These are phyloP conservation scores for Thomomys bottae DNA, from an alignment of 2,113 vertebrate species.

Conservation along the genomic window DNA sequence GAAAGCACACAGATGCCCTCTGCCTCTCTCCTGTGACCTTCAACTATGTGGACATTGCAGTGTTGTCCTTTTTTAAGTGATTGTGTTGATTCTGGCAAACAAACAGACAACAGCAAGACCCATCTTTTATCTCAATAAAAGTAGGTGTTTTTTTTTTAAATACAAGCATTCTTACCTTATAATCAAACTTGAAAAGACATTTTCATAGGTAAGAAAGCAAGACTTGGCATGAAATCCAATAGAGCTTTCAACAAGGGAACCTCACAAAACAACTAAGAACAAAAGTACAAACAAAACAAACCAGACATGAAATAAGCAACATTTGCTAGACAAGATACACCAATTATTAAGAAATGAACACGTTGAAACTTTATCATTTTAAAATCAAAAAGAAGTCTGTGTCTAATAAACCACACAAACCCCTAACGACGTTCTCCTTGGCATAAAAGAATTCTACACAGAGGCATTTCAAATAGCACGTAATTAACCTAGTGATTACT, in stretches of 20 bases:
- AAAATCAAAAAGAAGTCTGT: background rate
- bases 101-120: background rate
- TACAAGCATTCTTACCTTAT: background rate
- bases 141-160: background rate
- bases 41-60: background rate
- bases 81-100: background rate
- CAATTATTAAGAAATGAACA: slow-evolving; percentile 1
- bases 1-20: background rate
- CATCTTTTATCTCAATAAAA: background rate
- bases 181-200: background rate
- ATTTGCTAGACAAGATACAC: background rate
- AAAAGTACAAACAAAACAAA: background rate
- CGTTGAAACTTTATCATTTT: background rate
- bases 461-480: background rate
- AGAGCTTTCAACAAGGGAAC: background rate
- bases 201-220: background rate
- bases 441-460: background rate
- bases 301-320: background rate
- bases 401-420: background rate
- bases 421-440: background rate
- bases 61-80: background rate
- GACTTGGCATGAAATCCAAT: background rate
- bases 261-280: background rate
- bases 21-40: background rate
- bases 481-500: fast-evolving